Evolutionary conservation across 2,888 invertebrate genomes (phyloP).

Genomic region (Parnassius smintheus): DNA sequence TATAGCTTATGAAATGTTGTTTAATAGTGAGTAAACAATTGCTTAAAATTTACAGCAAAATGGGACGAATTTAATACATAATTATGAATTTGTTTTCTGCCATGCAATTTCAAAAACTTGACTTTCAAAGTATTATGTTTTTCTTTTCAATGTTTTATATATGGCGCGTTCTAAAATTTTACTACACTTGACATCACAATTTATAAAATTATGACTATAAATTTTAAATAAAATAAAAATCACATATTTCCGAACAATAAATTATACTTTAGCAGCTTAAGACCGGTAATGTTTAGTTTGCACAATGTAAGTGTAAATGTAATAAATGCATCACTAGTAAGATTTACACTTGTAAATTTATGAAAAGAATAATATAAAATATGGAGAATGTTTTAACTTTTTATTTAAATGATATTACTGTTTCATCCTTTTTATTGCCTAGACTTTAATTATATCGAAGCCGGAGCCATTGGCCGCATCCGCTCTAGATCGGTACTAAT

Average conservation of each 20-base stretch:
- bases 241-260: slow-evolving; percentile 32
- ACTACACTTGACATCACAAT: too few species aligned
- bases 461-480: too few species aligned
- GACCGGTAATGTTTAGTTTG: slow-evolving; percentile 34
- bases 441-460: neutral
- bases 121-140: too few species aligned
- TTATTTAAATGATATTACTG: slow-evolving; percentile 5
- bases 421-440: neutral
- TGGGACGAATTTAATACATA: too few species aligned
- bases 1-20: neutral
- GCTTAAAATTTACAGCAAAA: too few species aligned
- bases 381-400: slow-evolving; percentile 37
- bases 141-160: too few species aligned
- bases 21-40: too few species aligned
- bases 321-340: slow-evolving; percentile 47
- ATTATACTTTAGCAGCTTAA: neutral
- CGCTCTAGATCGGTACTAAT: too few species aligned
- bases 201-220: neutral
- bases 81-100: too few species aligned
- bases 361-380: slow-evolving; percentile 53
- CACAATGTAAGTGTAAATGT: slow-evolving; percentile 53
- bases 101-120: too few species aligned
- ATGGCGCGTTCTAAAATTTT: too few species aligned
- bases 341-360: slow-evolving; percentile 52
- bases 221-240: slow-evolving; percentile 14